phyloP scores from a whole-genome alignment of 1,140 invertebrate species.

The Spodoptera litura region DNA sequence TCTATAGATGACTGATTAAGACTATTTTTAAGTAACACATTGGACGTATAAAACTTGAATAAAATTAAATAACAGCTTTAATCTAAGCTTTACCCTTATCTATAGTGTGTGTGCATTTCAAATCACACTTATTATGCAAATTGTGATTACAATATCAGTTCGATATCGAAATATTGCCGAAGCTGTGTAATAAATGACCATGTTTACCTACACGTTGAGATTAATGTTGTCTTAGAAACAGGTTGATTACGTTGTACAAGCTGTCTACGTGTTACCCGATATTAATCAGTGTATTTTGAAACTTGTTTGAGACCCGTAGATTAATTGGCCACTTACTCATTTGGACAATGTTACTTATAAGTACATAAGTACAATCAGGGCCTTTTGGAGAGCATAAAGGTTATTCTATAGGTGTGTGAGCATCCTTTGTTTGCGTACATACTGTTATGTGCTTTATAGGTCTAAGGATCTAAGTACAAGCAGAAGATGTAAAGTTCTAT shows the following conservation, averaged over 20 bases:
- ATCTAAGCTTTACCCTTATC: background rate
- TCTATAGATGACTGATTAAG: no score
- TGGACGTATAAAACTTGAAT: no score
- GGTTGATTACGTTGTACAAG: conserved; percentile 34
- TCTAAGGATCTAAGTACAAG: no score
- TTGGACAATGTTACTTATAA: background rate
- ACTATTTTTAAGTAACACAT: no score
- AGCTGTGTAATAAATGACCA: conserved; percentile 37
- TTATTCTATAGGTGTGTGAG: no score
- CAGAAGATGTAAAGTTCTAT: no score
- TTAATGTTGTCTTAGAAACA: conserved; percentile 31
- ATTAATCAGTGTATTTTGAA: conserved; percentile 48
- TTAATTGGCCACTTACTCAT: conserved; percentile 47
- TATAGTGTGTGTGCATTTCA: background rate
- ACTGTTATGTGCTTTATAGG: no score
- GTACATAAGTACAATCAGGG: background rate
- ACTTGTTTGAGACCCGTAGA: conserved; percentile 37
- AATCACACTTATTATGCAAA: conserved; percentile 19
- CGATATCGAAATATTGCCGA: conserved; percentile 10
- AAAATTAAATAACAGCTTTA: no score
- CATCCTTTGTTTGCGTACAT: no score
- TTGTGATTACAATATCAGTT: background rate
- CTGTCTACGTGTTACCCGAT: background rate
- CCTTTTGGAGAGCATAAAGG: no score
- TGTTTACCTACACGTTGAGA: conserved; percentile 30